Evolutionary conservation across 30 jellyfish, hydroid and myxozoan genomes (phyloP), one percentile per base, ranked within the genome.

Genomic region (Aurelia aurita complex sp. Pacific): DNA sequence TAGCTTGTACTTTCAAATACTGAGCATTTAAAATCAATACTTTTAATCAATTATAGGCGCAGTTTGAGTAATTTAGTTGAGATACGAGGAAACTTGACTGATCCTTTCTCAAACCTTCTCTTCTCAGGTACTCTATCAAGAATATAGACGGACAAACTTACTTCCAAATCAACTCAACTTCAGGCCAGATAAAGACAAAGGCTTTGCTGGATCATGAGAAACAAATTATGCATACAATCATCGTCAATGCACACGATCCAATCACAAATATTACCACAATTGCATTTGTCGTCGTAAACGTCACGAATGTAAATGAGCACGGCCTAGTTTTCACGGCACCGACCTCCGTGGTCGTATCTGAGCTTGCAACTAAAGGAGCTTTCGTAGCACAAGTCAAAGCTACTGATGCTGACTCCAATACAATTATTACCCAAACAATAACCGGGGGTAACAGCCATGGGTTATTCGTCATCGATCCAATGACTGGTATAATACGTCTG

Each of bases 131-230:
- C 55, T 23, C 83, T 10, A 90, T 90, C 54, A 60, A 42, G 17
- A 84, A 90, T 71, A 43, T 81, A 3, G 92, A 61, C 1, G 95
- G 92, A 3, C 62, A 67, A 16, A 51, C 77, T 5, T 69, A 36
- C 75, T 90, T 90, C 89, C 69, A 82, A 36, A 84, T 90, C 54
- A 77, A 77, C 62, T 60, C 88, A 18, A 67, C 92, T 23, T 64
- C 92, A 38, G 99, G 99, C 33, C 81, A 76, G 34, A 42, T 95
- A 23, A 69, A 92, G 17, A 74, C 91, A 5, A 90, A 84, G 50
- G 60, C 59, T 0, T 2, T 70, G 51, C 73, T 95, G 29, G 94
- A 95, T 69, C 86, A 89, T 52, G 99, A 95, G 57, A 73, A 51
- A 13, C 67, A 52, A 64, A 63, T 76, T 3, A 23, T 85, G 3